Base-by-base conservation (phyloP, 2,113 vertebrate genomes). In the Gavia stellata region DNA sequence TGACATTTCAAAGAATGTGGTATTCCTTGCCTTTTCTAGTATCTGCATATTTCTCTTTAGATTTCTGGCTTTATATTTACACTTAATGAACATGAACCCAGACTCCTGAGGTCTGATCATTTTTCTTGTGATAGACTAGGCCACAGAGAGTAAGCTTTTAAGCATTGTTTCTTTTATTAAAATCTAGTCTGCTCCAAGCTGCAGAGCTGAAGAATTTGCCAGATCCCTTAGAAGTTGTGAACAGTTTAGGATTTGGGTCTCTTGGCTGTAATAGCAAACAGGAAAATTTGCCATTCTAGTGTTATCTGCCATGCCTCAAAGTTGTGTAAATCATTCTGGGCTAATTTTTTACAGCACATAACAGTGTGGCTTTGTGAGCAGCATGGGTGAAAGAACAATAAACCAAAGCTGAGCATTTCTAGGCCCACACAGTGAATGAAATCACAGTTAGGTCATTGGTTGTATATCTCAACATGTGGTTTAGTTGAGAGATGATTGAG, bases 41-140 rank as follows among this genome's bases (percentile, higher is more conserved):
- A 79, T 53, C 45, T 92, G 55, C 61, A 42, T 91, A 80, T 87
- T 87, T 82, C 45, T 85, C n/a, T 90, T 89, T 49, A 88, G 61
- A 82, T 81, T 90, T 96, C 67, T 91, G 73, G 42, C 28, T 88
- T 96, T 90, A 49, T 95, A 96, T 90, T 96, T 97, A 87, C 88
- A 92, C 81, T 92, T 91, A 89, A 88, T 92, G 90, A 88, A 87
- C 42, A 86, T 70, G 62, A 95, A 87, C 45, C 20, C 42, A 84
- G 66, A 53, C 79, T 73, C 81, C 20, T 81, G 92, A 62, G 83
- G 58, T 50, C 62, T 87, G 45, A 58, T 83, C 28, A 28, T 12
- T 28, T 62, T 93, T 90, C 45, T 40, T 77, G 20, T 63, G 82
- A 45, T 4, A 89, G 80, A 65, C 61, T 58, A 63, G 80, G 61